Percentiles rank a stretch among this genome's conserved stretches.
These are phyloP conservation scores for Lasioglossum marginatum DNA, from an alignment of 2,888 invertebrate genomes.

Conservation along the genomic window DNA sequence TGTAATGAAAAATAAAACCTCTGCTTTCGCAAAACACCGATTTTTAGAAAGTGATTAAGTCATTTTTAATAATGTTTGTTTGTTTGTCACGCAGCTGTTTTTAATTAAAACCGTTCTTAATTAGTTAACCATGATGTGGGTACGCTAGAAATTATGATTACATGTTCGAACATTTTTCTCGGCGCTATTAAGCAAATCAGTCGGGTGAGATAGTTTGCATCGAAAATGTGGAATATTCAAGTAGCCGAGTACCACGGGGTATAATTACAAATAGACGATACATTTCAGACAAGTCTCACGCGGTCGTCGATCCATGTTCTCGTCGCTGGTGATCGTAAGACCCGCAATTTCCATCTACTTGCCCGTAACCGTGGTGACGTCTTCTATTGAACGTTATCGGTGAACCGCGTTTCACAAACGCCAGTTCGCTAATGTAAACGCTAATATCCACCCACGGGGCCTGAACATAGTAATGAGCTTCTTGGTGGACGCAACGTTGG, in stretches of 20 bases:
- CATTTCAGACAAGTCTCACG: slow-evolving; percentile 28
- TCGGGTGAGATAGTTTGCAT: not conserved
- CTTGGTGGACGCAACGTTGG: slow-evolving; percentile 41
- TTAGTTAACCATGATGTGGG: not conserved
- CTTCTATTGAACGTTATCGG: slow-evolving; percentile 37
- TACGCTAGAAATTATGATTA: not conserved
- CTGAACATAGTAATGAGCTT: slow-evolving; percentile 58
- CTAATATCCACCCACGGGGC: slow-evolving; percentile 61
- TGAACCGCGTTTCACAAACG: slow-evolving; percentile 35
- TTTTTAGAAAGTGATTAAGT: too few species aligned
- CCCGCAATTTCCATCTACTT: slow-evolving; percentile 21
- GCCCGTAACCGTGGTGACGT: slow-evolving; percentile 22
- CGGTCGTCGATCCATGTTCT: slow-evolving; percentile 45
- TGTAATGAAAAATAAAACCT: too few species aligned
- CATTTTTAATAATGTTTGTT: too few species aligned
- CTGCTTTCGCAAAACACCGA: too few species aligned
- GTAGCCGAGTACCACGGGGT: not conserved
- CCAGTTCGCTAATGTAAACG: slow-evolving; percentile 32
- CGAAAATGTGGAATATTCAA: not conserved
- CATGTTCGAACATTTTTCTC: not conserved
- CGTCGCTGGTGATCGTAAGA: slow-evolving; percentile 11
- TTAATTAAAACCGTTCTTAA: not conserved
- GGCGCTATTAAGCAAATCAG: not conserved
- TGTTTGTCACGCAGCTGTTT: too few species aligned
- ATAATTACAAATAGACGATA: slow-evolving; percentile 3